Percentiles rank a stretch among this genome's conserved stretches.
phyloP scores from a whole-genome alignment of 2,888 invertebrate genomes.

The Cerastis leucographa region DNA sequence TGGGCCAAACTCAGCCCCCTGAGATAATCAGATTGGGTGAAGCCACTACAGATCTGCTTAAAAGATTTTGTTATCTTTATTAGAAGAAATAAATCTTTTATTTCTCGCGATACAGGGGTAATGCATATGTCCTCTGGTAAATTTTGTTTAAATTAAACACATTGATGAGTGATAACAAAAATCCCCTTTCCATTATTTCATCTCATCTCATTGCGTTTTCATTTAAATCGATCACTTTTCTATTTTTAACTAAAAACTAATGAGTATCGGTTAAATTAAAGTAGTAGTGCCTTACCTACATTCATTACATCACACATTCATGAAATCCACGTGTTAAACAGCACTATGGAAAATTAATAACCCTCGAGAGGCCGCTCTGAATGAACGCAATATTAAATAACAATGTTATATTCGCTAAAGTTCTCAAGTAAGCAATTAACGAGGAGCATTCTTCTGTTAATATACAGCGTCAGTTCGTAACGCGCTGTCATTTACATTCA shows the following conservation, averaged over 20 bases:
- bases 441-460: constrained; percentile 32
- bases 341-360: neutral
- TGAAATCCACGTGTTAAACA: neutral
- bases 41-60: constrained; percentile 7
- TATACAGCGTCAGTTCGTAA: constrained; percentile 37
- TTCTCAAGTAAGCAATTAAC: constrained; percentile 61
- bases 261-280: neutral
- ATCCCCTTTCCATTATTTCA: neutral
- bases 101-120: neutral
- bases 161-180: neutral
- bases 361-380: neutral
- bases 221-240: neutral
- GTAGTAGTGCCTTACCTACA: neutral
- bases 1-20: neutral
- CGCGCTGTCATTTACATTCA: constrained; percentile 44
- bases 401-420: constrained; percentile 35
- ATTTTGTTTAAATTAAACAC: neutral
- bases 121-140: neutral
- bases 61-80: constrained; percentile 13
- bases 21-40: constrained; percentile 18
- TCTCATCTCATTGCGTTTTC: neutral
- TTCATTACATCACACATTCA: neutral
- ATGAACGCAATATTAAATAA: constrained; percentile 26
- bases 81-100: constrained; percentile 1
- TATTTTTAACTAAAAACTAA: neutral